Percentiles rank a stretch among this genome's conserved stretches.
phyloP scores from a whole-genome alignment of 2,113 vertebrate genomes.

The Notarius quadriscutis region DNA sequence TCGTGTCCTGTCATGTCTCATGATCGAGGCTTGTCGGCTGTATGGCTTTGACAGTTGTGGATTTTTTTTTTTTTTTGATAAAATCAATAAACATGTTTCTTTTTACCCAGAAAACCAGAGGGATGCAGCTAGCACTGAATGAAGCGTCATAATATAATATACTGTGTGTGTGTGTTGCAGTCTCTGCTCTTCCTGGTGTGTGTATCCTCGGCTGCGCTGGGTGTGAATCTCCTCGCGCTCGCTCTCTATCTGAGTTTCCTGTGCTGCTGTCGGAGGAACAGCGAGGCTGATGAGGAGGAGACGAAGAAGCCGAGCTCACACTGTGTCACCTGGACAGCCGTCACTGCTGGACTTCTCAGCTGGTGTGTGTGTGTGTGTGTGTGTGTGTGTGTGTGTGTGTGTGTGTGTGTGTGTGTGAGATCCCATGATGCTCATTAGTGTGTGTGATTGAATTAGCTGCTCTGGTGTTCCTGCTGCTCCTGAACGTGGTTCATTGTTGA shows the following conservation, averaged over 20 bases:
- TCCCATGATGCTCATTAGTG: slow-evolving; percentile 16
- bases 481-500: neutral
- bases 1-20: no score
- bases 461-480: neutral
- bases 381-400: slow-evolving; percentile 40
- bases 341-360: slow-evolving; percentile 85
- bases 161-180: slow-evolving; percentile 63
- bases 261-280: slow-evolving; percentile 83
- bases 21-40: no score
- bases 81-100: neutral
- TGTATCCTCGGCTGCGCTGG: slow-evolving; percentile 81
- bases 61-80: no score
- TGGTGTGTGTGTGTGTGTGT: slow-evolving; percentile 72
- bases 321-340: slow-evolving; percentile 89
- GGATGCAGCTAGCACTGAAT: neutral
- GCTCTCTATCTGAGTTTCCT: slow-evolving; percentile 82
- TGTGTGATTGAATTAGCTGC: slow-evolving; percentile 10
- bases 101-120: neutral
- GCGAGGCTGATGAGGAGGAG: slow-evolving; percentile 62
- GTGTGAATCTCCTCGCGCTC: slow-evolving; percentile 88
- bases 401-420: neutral
- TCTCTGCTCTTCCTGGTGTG: slow-evolving; percentile 87
- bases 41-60: neutral
- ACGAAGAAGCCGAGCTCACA: slow-evolving; percentile 81
- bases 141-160: neutral